Base-by-base conservation (phyloP, 1,140 invertebrate species). In the Meloidogyne floridensis region DNA sequence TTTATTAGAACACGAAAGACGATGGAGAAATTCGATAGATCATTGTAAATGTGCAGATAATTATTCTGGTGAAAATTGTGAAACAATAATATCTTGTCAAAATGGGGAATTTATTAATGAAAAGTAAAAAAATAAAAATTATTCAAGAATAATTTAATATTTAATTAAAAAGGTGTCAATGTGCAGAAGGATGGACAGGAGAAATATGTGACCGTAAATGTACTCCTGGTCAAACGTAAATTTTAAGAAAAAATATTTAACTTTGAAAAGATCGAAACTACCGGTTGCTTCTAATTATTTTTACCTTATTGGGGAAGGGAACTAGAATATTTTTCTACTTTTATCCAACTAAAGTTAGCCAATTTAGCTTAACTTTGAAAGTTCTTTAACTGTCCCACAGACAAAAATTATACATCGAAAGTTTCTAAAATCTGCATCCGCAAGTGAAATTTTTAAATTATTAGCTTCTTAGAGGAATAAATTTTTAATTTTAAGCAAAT, bases 171-270 rank as follows among this genome's bases (percentile, higher is more conserved):
- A 54, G 82, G n/a, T 85, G 84, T 53, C 51, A 84, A 72, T 85
- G 84, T 78, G 86, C 80, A 20, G 84, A 87, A 32, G 84, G 84
- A 47, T 85, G 75, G 43, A 85, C 86, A 81, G 84, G 84, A 10
- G 84, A 85, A 81, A 75, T 83, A 54, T 85, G 84, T 75, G 86
- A 85, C 8, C 59, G 87, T 20, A 85, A 87, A 71, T 85, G 84
- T 77, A 87, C 65, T 18, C 85, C 84, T n/a, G 79, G 77, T n/a
- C 85, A 75, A 75, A 87, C 84, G 84, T 85, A 74, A 81, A 86
- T 86, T n/a, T 80, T 20, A 71, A 20, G 8, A 42, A 42, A 71
- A 71, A 51, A 75, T 43, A 15, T 32, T n/a, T 43, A 18, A 18
- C 5, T n/a, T n/a, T 15, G 10, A 15, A 75, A 75, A 75, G 32